These are phyloP conservation scores for Leucosticte australis DNA, from an alignment of 2,113 vertebrate species.

Conservation along the genomic window DNA sequence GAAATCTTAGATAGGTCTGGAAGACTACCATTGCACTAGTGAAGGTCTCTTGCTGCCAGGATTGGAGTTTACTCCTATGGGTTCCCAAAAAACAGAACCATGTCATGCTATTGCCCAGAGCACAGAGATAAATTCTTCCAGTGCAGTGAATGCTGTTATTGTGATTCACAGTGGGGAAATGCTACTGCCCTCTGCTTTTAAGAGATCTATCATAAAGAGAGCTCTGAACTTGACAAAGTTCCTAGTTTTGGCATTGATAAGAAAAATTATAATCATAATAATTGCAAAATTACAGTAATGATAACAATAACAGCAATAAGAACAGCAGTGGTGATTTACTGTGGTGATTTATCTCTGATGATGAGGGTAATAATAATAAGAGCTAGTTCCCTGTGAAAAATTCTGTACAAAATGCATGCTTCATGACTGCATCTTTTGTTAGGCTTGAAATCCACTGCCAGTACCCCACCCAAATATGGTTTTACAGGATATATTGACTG, in stretches of 20 bases:
- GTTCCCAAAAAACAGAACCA: not conserved
- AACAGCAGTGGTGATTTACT: not conserved
- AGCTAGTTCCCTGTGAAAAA: not conserved
- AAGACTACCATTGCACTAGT: not conserved
- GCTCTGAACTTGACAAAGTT: not conserved
- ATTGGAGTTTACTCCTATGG: not conserved
- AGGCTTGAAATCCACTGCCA: constrained; percentile 8
- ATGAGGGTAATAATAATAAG: constrained; percentile 27
- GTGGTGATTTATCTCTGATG: constrained; percentile 6
- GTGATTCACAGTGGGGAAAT: not conserved
- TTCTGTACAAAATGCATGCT: not conserved
- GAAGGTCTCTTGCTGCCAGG: not conserved
- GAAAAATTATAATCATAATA: constrained; percentile 1
- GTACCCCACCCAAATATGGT: not conserved
- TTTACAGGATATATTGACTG: not conserved
- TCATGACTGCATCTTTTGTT: not conserved
- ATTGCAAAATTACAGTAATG: constrained; percentile 1
- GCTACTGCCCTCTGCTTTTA: not conserved
- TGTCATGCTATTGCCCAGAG: not conserved
- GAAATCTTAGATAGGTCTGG: not conserved
- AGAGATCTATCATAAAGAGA: not conserved
- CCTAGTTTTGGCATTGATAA: not conserved
- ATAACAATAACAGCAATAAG: constrained; percentile 33
- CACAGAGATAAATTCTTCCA: not conserved
- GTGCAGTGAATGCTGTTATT: not conserved